Evolutionary conservation across 2,113 vertebrate species (phyloP).

Genomic region (Emberiza fucata): DNA sequence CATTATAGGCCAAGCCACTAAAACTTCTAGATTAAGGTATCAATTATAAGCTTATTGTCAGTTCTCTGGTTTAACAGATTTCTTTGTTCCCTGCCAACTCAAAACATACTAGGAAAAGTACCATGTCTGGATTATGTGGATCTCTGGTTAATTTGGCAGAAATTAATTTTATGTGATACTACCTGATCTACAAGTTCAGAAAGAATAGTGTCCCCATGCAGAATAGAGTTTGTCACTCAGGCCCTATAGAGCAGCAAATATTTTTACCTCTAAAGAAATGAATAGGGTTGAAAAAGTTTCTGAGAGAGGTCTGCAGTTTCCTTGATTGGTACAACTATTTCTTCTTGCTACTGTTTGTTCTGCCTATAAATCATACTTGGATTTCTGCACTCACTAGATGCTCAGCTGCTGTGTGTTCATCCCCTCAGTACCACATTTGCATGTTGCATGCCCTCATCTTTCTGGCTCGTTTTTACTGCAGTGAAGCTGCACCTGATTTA

Average conservation of each 20-base stretch:
- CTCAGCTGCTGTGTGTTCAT: background rate
- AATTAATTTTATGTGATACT: background rate
- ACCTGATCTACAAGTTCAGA: background rate
- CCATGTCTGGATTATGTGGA: background rate
- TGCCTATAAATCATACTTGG: background rate
- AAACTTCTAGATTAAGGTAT: background rate
- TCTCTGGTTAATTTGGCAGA: background rate
- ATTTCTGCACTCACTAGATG: background rate
- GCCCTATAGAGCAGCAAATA: background rate
- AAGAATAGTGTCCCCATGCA: background rate
- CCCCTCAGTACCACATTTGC: background rate
- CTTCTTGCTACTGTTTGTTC: background rate
- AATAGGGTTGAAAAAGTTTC: background rate
- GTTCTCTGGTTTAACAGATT: background rate
- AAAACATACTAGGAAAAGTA: background rate
- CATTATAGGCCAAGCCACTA: background rate
- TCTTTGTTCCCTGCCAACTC: background rate
- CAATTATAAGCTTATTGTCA: background rate
- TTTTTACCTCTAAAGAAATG: background rate
- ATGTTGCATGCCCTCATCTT: background rate
- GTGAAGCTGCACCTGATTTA: background rate
- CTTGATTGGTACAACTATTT: background rate
- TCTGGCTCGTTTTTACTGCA: background rate
- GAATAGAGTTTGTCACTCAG: background rate
- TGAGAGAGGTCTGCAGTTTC: background rate